Conservation (phyloP, 2,888 invertebrate species). For the Trachelus stipa region DNA sequence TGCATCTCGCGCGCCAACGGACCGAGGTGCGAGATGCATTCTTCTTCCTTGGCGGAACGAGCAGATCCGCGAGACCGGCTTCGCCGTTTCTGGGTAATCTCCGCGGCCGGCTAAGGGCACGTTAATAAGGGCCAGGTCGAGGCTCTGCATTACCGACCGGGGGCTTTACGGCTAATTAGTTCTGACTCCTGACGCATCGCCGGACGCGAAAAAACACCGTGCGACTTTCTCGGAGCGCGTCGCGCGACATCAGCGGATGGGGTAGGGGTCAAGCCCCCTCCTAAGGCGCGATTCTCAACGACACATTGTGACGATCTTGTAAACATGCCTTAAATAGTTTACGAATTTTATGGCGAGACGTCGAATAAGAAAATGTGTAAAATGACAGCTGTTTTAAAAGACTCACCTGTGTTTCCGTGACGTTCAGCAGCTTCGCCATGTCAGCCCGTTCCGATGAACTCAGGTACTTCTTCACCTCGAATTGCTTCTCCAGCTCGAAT, state of each 20-base stretch:
- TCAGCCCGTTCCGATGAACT: slow-evolving; percentile 94
- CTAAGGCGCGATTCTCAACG: neutral
- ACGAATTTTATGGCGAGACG: too few species aligned
- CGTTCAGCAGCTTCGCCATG: slow-evolving; percentile 92
- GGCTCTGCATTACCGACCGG: neutral
- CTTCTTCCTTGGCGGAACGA: neutral
- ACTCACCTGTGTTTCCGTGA: slow-evolving; percentile 95
- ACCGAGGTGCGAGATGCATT: neutral
- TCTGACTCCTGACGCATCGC: neutral
- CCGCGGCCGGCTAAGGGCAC: neutral
- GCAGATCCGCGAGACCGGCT: neutral
- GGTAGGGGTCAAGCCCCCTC: too few species aligned
- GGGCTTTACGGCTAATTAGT: neutral
- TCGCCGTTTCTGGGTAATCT: neutral
- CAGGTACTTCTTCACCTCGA: slow-evolving; percentile 95
- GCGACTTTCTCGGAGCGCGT: neutral
- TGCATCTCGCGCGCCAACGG: neutral
- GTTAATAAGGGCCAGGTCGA: neutral
- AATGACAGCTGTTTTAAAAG: slow-evolving; percentile 1
- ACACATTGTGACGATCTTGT: neutral
- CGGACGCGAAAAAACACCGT: neutral
- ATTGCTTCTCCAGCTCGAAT: slow-evolving; percentile 96
- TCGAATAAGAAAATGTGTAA: too few species aligned
- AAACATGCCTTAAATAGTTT: neutral
- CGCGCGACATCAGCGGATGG: neutral